phyloP scores from a whole-genome alignment of 2,888 invertebrate genomes.

The Aelia acuminata region DNA sequence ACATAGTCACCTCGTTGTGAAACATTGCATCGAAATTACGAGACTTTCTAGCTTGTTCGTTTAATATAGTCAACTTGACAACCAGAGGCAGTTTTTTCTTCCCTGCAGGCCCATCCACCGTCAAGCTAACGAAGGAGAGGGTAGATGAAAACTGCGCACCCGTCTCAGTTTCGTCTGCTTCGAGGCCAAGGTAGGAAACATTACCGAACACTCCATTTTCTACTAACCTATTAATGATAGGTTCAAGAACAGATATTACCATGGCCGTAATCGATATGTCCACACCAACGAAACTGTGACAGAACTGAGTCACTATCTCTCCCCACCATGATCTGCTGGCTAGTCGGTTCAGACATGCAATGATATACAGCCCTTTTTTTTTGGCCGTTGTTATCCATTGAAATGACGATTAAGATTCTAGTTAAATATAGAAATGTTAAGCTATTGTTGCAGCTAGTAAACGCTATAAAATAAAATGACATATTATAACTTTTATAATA shows the following conservation, averaged over 20 bases:
- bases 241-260: not conserved
- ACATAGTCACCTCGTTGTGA: slow-evolving; percentile 64
- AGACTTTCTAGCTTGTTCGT: not conserved
- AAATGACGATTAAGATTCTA: no score
- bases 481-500: no score
- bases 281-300: not conserved
- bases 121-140: not conserved
- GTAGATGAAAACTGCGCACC: slow-evolving; percentile 40
- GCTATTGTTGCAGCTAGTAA: no score
- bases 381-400: no score
- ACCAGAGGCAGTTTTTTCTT: slow-evolving; percentile 60
- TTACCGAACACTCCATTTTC: slow-evolving; percentile 7
- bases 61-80: slow-evolving; percentile 60
- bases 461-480: no score
- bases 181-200: not conserved
- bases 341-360: not conserved
- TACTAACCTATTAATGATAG: not conserved
- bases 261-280: not conserved
- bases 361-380: no score
- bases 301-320: not conserved
- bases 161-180: not conserved
- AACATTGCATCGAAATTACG: slow-evolving; percentile 62
- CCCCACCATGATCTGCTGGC: not conserved
- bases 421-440: no score
- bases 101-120: not conserved